Evolutionary conservation across 1,140 invertebrate species (phyloP).

Genomic region (Bombus confusus): DNA sequence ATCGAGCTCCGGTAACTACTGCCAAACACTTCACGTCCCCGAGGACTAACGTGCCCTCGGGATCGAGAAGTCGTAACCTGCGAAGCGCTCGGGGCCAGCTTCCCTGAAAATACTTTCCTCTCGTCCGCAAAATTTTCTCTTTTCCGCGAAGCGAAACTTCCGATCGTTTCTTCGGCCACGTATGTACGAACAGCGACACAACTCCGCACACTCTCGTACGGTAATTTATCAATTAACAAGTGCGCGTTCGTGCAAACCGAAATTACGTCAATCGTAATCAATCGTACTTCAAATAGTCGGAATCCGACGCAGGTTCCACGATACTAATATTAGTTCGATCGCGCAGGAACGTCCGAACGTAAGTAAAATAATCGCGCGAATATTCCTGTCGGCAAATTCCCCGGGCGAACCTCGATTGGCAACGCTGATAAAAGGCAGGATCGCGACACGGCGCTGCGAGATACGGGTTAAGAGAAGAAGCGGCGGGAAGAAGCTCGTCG

Average conservation of each 20-base stretch:
- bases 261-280: no score
- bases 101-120: neutral
- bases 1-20: slow-evolving; percentile 43
- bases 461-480: neutral
- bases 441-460: neutral
- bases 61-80: slow-evolving; percentile 45
- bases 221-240: no score
- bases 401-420: no score
- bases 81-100: neutral
- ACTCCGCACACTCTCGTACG: no score
- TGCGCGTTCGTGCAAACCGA: no score
- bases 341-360: no score
- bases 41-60: neutral
- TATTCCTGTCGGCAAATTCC: no score
- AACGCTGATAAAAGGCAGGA: neutral
- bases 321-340: neutral
- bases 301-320: no score
- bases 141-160: neutral
- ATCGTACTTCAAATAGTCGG: no score
- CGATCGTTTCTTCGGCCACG: no score
- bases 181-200: no score
- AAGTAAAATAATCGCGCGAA: neutral
- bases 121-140: neutral
- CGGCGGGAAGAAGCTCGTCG: neutral
- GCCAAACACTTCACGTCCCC: neutral